Evolutionary conservation across 2,888 invertebrate genomes (phyloP).

Genomic region (Heliconius charithonia): DNA sequence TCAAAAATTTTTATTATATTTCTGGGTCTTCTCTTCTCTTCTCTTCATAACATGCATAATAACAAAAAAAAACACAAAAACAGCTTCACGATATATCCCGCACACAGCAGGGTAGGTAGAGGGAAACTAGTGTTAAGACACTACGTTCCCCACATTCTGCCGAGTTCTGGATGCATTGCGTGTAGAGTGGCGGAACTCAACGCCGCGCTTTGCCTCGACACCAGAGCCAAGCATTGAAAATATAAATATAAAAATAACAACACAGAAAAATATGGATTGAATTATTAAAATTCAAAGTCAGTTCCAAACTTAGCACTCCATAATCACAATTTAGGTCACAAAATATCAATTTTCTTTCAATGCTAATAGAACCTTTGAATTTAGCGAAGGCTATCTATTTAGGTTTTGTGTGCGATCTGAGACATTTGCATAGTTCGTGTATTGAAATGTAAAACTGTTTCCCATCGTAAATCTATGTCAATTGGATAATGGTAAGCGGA

Average conservation of each 20-base stretch:
- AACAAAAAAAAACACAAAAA: no score
- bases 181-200: no score
- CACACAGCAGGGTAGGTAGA: no score
- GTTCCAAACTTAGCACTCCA: neutral
- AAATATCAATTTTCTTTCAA: slow-evolving; percentile 10
- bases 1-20: neutral
- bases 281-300: neutral
- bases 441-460: slow-evolving; percentile 18
- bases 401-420: slow-evolving; percentile 19
- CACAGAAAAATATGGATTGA: neutral
- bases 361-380: slow-evolving; percentile 7
- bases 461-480: slow-evolving; percentile 22
- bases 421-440: slow-evolving; percentile 20
- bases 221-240: no score
- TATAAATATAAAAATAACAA: neutral
- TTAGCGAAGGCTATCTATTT: slow-evolving; percentile 6
- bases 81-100: no score
- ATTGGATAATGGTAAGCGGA: slow-evolving; percentile 21
- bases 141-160: no score
- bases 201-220: no score
- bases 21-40: neutral
- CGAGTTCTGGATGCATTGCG: no score
- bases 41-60: no score
- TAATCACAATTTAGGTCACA: slow-evolving; percentile 8
- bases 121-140: no score